A percentile compares a stretch with the other conserved stretches of the same genome.
Conservation (phyloP, 2,888 invertebrate genomes). For the Oligia latruncula region DNA sequence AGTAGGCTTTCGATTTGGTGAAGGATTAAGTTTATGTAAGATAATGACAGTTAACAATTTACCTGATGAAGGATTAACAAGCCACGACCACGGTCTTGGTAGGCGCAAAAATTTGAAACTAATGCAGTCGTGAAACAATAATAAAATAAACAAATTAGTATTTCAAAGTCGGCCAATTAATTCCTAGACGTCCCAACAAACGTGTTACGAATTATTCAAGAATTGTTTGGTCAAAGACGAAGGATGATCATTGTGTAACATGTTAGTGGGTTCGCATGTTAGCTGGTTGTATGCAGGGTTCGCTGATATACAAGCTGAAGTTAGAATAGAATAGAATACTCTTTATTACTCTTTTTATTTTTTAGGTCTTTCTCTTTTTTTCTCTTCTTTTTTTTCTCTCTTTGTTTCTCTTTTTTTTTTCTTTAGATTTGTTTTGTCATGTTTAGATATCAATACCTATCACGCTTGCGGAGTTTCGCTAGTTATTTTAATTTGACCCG, state of each 20-base stretch:
- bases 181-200: not conserved
- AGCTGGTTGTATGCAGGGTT: not conserved
- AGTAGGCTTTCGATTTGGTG: too few species aligned
- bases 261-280: not conserved
- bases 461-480: too few species aligned
- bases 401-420: too few species aligned
- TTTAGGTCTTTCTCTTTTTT: too few species aligned
- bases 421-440: too few species aligned
- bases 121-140: not conserved
- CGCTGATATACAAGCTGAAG: too few species aligned
- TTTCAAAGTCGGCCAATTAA: not conserved
- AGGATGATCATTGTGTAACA: not conserved
- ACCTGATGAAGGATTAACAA: not conserved
- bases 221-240: conserved; percentile 9
- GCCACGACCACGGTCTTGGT: not conserved
- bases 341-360: too few species aligned
- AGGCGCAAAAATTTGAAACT: not conserved
- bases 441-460: too few species aligned
- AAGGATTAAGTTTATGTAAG: too few species aligned
- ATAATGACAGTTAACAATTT: not conserved
- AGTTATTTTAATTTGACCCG: too few species aligned
- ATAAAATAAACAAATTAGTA: not conserved
- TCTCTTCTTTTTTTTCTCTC: too few species aligned
- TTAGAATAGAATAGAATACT: too few species aligned
- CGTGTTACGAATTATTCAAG: conserved; percentile 12